Conservation (phyloP, 2,113 vertebrate species). For the Halichoerus grypus region DNA sequence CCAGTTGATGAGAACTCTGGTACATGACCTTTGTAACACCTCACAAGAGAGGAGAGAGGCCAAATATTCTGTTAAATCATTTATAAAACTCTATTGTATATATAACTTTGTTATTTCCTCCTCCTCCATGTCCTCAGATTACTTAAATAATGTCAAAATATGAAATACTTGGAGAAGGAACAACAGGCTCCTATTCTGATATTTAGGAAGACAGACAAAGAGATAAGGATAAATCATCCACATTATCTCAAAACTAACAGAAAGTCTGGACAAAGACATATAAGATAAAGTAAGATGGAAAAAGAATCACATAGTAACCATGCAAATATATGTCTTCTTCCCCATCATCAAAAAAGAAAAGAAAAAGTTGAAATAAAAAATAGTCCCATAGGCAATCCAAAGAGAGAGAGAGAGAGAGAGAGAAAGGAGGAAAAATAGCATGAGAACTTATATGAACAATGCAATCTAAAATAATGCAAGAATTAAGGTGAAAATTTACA, state of each 20-base stretch:
- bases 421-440: neutral
- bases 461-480: neutral
- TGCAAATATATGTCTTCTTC: neutral
- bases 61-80: neutral
- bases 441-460: neutral
- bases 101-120: neutral
- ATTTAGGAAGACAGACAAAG: neutral
- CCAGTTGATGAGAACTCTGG: neutral
- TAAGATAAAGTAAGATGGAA: neutral
- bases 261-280: neutral
- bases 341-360: neutral
- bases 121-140: neutral
- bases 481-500: neutral
- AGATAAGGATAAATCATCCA: neutral
- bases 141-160: slow-evolving; percentile 4
- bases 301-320: neutral
- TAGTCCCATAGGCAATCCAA: neutral
- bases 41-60: neutral
- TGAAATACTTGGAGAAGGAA: neutral
- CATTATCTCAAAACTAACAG: neutral
- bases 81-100: neutral
- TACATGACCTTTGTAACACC: neutral
- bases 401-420: too few relatives aligned
- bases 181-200: neutral
- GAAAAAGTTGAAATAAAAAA: neutral